These are phyloP conservation scores for human DNA, from an alignment of 2,113 vertebrate genomes.

Conservation along the genomic window GRCh38 chr14:49192001-49192500, in stretches of 20 bases:
- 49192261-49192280: background rate
- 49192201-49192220: conserved; percentile 22
- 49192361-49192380: background rate
- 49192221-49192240: background rate
- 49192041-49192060: conserved; percentile 34
- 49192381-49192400: conserved; percentile 36
- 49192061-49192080: background rate
- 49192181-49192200: conserved; percentile 17
- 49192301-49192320: conserved; percentile 3
- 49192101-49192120: conserved; percentile 37
- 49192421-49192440: background rate
- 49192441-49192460: background rate
- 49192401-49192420: background rate
- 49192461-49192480: background rate
- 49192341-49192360: background rate
- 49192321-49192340: background rate
- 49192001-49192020: background rate
- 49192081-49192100: conserved; percentile 9
- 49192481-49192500: conserved; percentile 12
- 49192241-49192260: background rate
- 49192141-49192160: background rate
- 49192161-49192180: conserved; percentile 12
- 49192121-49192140: background rate
- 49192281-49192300: background rate
- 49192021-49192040: background rate